Evolutionary conservation across 1,140 invertebrate genomes (phyloP).

Genomic region (Phortica variegata): DNA sequence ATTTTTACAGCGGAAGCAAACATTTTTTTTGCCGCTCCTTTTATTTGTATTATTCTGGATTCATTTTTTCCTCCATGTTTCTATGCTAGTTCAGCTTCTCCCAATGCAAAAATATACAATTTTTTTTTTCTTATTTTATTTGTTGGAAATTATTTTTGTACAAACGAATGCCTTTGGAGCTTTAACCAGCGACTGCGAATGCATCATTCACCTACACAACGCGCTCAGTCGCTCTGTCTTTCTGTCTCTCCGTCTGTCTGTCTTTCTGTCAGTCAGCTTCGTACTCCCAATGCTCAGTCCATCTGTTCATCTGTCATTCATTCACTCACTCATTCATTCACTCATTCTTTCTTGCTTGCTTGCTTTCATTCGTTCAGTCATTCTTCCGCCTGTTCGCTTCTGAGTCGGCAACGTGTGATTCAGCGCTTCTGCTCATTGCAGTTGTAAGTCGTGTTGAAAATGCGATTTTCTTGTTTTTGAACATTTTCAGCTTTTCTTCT

Average conservation of each 20-base stretch:
- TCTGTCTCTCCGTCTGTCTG: too few relatives aligned
- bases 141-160: constrained; percentile 20
- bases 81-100: constrained; percentile 7
- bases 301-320: constrained; percentile 12
- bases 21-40: background rate
- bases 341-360: constrained; percentile 6
- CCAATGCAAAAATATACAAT: too few relatives aligned
- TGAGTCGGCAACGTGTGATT: constrained; percentile 8
- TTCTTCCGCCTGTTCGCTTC: constrained; percentile 8
- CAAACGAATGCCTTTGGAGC: background rate
- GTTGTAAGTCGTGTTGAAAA: constrained; percentile 22
- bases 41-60: background rate
- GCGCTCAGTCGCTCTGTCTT: too few relatives aligned
- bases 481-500: constrained; percentile 6
- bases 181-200: too few relatives aligned
- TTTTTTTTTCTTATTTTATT: constrained; percentile 50
- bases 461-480: constrained; percentile 42
- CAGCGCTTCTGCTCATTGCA: constrained; percentile 5
- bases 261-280: constrained; percentile 40
- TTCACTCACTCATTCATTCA: background rate
- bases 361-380: constrained; percentile 5
- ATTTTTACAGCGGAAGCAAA: constrained; percentile 30
- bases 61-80: background rate
- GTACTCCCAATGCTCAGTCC: constrained; percentile 11
- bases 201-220: too few relatives aligned